These are phyloP conservation scores for Drosophila trichaetosa DNA, from an alignment of 2,888 invertebrate genomes.

Conservation along the genomic window DNA sequence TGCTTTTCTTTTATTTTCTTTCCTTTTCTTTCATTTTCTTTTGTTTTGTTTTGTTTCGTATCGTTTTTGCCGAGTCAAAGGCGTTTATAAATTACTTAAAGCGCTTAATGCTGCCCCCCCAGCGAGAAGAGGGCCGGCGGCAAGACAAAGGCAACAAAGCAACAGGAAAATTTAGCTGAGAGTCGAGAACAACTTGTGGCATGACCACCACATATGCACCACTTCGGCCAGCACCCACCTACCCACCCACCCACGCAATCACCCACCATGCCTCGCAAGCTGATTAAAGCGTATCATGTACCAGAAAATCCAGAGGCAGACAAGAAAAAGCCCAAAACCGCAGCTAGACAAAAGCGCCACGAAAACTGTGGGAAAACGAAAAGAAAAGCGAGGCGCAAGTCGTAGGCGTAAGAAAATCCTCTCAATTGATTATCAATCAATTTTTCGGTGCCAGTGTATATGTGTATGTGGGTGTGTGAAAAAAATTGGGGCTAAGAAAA, in stretches of 20 bases:
- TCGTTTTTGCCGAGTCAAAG: conserved; percentile 46
- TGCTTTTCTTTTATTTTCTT: conserved; percentile 57
- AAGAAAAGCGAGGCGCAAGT: conserved; percentile 6
- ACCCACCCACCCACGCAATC: background rate
- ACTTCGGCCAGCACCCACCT: conserved; percentile 20
- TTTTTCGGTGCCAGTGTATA: conserved; percentile 41
- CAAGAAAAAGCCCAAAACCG: conserved; percentile 51
- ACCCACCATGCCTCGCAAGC: conserved; percentile 22
- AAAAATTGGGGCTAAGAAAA: conserved; percentile 35
- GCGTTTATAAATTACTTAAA: conserved; percentile 79
- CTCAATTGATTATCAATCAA: conserved; percentile 84
- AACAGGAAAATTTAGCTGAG: conserved; percentile 19
- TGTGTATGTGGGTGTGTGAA: background rate
- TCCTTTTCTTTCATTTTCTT: conserved; percentile 50
- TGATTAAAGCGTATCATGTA: conserved; percentile 79
- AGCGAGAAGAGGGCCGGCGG: conserved; percentile 38
- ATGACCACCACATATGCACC: conserved; percentile 48
- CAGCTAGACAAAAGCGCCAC: conserved; percentile 58
- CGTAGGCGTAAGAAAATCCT: conserved; percentile 69
- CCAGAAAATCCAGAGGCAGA: conserved; percentile 73
- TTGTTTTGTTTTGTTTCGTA: conserved; percentile 45
- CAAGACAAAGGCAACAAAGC: conserved; percentile 20
- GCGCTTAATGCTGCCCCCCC: conserved; percentile 68
- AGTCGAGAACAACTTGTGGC: conserved; percentile 69
- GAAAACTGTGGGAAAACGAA: background rate